Evolutionary conservation across 2,888 invertebrate genomes (phyloP).

Genomic region (Stratiomys singularior): DNA sequence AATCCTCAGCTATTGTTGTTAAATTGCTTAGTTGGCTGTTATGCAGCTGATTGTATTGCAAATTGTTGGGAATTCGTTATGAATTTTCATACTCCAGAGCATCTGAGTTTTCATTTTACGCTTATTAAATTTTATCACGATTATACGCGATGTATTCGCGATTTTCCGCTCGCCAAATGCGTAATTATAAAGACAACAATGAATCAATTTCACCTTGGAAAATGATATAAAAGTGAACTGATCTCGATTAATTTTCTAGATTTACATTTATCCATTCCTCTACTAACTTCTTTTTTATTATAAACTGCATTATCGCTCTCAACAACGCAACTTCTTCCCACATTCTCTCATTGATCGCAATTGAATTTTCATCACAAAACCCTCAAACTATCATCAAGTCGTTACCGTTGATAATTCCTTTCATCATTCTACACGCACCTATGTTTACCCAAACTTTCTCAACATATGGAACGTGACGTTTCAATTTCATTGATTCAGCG

Average conservation of each 20-base stretch:
- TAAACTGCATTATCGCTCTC: too few species aligned
- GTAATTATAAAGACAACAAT: too few species aligned
- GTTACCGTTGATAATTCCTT: constrained; percentile 35
- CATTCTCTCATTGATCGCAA: background rate
- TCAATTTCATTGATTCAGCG: constrained; percentile 45
- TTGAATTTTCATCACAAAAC: constrained; percentile 33
- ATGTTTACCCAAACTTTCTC: constrained; percentile 34
- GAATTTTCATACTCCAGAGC: constrained; percentile 35
- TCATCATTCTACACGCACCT: constrained; percentile 2
- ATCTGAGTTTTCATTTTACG: background rate
- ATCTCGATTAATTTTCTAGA: too few species aligned
- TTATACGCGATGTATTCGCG: background rate
- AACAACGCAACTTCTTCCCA: too few species aligned
- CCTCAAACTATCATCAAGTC: constrained; percentile 29
- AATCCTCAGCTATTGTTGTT: constrained; percentile 26
- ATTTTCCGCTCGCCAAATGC: too few species aligned
- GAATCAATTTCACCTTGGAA: too few species aligned
- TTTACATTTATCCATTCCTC: too few species aligned
- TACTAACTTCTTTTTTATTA: too few species aligned
- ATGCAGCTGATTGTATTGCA: constrained; percentile 40
- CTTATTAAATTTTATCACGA: background rate
- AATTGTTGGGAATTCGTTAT: constrained; percentile 29
- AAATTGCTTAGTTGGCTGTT: background rate
- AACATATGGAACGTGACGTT: constrained; percentile 50
- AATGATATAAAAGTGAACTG: too few species aligned